phyloP scores from a whole-genome alignment of 2,888 invertebrate species.

The Hyposoter didymator region DNA sequence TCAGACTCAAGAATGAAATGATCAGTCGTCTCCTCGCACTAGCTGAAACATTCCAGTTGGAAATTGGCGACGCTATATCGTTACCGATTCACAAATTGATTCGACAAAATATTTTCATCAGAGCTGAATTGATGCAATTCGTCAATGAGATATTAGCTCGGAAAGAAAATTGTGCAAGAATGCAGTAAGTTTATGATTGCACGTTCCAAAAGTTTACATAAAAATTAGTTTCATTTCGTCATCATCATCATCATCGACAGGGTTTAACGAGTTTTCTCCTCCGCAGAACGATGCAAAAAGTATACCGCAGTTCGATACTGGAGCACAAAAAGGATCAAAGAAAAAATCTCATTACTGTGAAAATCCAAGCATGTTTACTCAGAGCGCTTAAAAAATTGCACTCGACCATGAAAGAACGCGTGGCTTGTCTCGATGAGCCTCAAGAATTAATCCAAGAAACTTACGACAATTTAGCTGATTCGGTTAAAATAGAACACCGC shows the following conservation, averaged over 20 bases:
- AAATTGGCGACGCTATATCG: conserved; percentile 71
- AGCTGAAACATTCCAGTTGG: conserved; percentile 74
- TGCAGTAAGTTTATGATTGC: conserved; percentile 65
- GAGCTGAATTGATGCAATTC: conserved; percentile 72
- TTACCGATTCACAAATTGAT: conserved; percentile 75
- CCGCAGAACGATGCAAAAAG: conserved; percentile 35
- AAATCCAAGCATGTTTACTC: conserved; percentile 71
- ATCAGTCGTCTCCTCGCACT: conserved; percentile 73
- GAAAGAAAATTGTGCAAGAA: conserved; percentile 52
- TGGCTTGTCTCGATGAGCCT: conserved; percentile 49
- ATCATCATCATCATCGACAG: not conserved
- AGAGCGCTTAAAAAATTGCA: conserved; percentile 64
- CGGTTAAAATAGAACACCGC: conserved; percentile 15
- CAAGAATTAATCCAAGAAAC: conserved; percentile 46
- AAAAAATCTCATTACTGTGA: conserved; percentile 64
- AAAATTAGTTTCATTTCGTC: not conserved
- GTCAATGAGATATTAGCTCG: conserved; percentile 54
- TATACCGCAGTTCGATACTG: conserved; percentile 41
- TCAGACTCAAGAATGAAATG: conserved; percentile 78
- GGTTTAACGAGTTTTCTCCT: not conserved
- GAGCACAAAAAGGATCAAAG: conserved; percentile 23
- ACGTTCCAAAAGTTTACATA: not conserved
- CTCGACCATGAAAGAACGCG: conserved; percentile 41
- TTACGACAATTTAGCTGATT: conserved; percentile 57
- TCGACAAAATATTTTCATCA: conserved; percentile 77